A percentile compares a stretch with the other conserved stretches of the same genome.
These are phyloP conservation scores for Erithacus rubecula DNA, from an alignment of 2,797 vertebrate species.

Conservation along the genomic window DNA sequence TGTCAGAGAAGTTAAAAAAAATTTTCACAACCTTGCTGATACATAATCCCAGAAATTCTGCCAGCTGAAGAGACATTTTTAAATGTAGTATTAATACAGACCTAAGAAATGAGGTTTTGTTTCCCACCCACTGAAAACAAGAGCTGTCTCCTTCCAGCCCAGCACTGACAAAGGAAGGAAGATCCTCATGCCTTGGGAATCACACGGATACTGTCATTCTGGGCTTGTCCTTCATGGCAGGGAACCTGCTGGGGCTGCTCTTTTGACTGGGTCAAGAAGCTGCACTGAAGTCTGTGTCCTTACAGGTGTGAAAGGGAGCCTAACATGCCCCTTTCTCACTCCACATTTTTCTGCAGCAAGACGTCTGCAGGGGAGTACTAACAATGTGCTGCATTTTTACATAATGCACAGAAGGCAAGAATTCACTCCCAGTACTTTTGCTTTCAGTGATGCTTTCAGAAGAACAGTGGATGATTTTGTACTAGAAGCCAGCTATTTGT, in stretches of 20 bases:
- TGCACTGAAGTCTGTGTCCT: neutral
- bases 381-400: neutral
- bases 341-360: neutral
- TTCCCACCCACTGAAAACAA: neutral
- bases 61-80: neutral
- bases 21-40: neutral
- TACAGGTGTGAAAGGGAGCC: neutral
- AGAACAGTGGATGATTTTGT: neutral
- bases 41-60: neutral
- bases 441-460: neutral
- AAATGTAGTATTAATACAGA: neutral
- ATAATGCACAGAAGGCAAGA: neutral
- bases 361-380: neutral
- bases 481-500: neutral
- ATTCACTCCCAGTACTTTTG: neutral
- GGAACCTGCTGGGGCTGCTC: neutral
- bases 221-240: neutral
- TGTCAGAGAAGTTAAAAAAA: neutral
- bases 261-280: neutral
- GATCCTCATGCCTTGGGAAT: neutral
- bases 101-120: neutral
- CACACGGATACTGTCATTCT: neutral
- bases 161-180: neutral
- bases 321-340: accelerated
- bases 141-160: neutral